Percentiles rank a stretch among this genome's conserved stretches.
Evolutionary conservation across 2,797 vertebrate genomes (phyloP).

Genomic region (Pogoniulus pusillus): DNA sequence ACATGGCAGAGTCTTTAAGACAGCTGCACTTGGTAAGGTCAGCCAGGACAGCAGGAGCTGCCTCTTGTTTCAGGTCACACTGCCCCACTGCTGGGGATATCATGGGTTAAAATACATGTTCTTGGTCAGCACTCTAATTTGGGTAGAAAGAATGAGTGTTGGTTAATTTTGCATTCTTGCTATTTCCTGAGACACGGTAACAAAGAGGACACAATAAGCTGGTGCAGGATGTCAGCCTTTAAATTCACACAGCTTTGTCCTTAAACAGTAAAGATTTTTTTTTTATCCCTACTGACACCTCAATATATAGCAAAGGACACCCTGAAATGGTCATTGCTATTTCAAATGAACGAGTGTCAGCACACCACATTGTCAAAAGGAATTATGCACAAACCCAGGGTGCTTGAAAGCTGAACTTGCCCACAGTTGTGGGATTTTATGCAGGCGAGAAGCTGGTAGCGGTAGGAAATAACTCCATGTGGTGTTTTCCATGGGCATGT

Average conservation of each 20-base stretch:
- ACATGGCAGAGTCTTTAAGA: neutral
- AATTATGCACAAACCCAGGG: slow-evolving; percentile 37
- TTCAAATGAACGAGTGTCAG: slow-evolving; percentile 57
- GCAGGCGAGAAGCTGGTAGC: slow-evolving; percentile 50
- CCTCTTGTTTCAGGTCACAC: neutral
- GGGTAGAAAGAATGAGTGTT: neutral
- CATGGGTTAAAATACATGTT: neutral
- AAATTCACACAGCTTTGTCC: slow-evolving; percentile 25
- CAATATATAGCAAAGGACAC: slow-evolving; percentile 68
- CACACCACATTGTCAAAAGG: slow-evolving; percentile 30
- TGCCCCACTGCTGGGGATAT: neutral
- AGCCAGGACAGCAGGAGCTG: neutral
- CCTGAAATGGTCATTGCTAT: slow-evolving; percentile 58
- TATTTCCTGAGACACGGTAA: neutral
- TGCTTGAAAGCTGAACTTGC: slow-evolving; percentile 42
- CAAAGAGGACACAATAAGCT: neutral
- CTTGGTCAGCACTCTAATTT: neutral
- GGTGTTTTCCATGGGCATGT: slow-evolving; percentile 56
- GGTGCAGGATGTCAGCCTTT: neutral
- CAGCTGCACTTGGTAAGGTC: neutral
- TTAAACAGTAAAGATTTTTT: slow-evolving; percentile 25
- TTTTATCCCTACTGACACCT: slow-evolving; percentile 58
- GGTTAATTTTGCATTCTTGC: neutral
- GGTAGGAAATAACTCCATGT: slow-evolving; percentile 60
- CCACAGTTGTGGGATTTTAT: slow-evolving; percentile 60